phyloP scores from a whole-genome alignment of 2,888 invertebrate species.

The Deladenus siricidicola region DNA sequence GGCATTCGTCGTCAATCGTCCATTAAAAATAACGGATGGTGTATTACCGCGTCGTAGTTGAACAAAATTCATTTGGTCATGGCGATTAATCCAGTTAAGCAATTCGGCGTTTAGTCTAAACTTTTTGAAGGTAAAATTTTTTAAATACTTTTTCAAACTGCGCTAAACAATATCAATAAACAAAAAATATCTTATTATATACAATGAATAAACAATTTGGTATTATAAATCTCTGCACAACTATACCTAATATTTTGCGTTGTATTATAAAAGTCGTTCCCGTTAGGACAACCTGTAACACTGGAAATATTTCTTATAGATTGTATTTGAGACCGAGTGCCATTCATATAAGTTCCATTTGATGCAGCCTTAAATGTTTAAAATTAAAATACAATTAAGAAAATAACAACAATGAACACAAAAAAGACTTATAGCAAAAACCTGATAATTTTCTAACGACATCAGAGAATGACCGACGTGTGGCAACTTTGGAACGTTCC shows the following conservation, averaged over 20 bases:
- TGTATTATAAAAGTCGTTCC: conserved; percentile 22
- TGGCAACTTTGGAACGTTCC: not conserved
- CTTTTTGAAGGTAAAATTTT: not conserved
- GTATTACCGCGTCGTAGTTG: conserved; percentile 18
- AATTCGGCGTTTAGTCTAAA: conserved; percentile 40
- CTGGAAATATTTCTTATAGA: not conserved
- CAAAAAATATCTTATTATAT: not conserved
- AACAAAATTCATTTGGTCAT: conserved; percentile 30
- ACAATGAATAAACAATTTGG: conserved; percentile 1
- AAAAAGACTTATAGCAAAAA: no score
- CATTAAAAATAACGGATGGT: conserved; percentile 27
- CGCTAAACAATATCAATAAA: not conserved
- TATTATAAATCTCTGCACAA: conserved; percentile 6
- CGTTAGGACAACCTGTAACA: not conserved
- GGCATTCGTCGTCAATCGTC: not conserved
- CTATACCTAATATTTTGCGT: conserved; percentile 25
- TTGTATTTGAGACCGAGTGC: no score
- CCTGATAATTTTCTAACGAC: not conserved
- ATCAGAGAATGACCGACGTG: not conserved
- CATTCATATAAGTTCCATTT: not conserved
- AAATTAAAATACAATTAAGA: not conserved
- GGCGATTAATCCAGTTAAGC: conserved; percentile 41
- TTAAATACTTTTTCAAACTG: no score
- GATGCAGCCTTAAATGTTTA: not conserved
- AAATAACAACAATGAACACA: no score